These are phyloP conservation scores for Otocyon megalotis DNA, from an alignment of 2,113 vertebrate species.

Conservation along the genomic window DNA sequence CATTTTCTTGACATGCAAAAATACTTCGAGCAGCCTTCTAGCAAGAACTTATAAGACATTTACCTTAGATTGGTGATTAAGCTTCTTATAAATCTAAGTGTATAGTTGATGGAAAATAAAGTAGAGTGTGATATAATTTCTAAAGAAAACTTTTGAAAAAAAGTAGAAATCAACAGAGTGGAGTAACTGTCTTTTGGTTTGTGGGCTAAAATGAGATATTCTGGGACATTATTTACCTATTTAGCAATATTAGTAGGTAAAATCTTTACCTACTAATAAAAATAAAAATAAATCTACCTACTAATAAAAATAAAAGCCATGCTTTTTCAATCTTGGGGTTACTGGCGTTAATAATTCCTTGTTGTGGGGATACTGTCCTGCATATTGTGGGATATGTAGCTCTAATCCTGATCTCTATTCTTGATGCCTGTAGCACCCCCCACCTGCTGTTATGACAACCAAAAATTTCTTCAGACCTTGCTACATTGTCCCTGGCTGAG, in stretches of 20 bases:
- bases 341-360: not conserved
- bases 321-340: not conserved
- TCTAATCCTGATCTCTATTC: too few species aligned
- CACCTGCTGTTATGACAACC: rapidly evolving
- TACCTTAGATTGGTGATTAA: not conserved
- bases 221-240: not conserved
- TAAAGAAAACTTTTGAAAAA: not conserved
- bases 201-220: not conserved
- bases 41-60: not conserved
- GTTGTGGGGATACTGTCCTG: not conserved
- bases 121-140: not conserved
- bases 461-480: not conserved
- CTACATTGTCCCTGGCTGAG: not conserved
- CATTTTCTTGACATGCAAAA: not conserved
- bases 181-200: not conserved
- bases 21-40: not conserved
- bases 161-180: not conserved
- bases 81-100: not conserved
- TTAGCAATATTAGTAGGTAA: not conserved
- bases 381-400: not conserved
- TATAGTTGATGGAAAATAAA: not conserved
- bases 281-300: too few species aligned
- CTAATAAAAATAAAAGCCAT: too few species aligned
- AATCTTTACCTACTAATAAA: not conserved
- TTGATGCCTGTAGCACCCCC: not conserved